phyloP scores from a whole-genome alignment of 1,140 invertebrate genomes.

The Chironomus striatipennis region DNA sequence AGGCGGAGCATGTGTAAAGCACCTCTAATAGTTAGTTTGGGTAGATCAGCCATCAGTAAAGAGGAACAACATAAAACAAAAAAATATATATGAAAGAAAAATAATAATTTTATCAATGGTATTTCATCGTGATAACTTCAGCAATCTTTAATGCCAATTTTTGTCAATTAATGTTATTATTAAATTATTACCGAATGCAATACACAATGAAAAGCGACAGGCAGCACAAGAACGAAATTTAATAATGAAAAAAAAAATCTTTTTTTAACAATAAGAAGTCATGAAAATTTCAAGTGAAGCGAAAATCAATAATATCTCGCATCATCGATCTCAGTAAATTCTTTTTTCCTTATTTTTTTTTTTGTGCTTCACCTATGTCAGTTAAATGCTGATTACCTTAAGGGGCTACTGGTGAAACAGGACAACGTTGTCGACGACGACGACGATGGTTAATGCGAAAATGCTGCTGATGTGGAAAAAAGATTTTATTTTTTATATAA shows the following conservation, averaged over 20 bases:
- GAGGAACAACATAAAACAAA: neutral
- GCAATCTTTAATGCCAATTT: constrained; percentile 5
- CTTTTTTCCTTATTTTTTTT: neutral
- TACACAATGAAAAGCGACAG: neutral
- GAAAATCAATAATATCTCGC: constrained; percentile 17
- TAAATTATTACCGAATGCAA: neutral
- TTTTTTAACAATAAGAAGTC: no score
- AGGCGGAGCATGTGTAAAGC: constrained; percentile 18
- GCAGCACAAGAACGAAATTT: neutral
- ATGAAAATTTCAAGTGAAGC: neutral
- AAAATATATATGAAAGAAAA: neutral
- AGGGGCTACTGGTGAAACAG: neutral
- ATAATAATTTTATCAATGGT: neutral
- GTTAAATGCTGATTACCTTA: neutral
- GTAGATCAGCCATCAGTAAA: neutral
- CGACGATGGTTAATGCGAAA: neutral
- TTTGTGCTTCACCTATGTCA: neutral
- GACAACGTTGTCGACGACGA: neutral
- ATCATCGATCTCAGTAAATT: constrained; percentile 12
- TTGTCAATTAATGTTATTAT: neutral
- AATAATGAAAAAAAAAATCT: no score
- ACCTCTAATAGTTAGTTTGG: constrained; percentile 22
- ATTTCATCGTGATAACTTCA: no score
- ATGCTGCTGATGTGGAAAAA: constrained; percentile 7
- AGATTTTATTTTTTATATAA: neutral